Conservation (phyloP, 2,797 vertebrate species). For the Paedocypris micromegethes region DNA sequence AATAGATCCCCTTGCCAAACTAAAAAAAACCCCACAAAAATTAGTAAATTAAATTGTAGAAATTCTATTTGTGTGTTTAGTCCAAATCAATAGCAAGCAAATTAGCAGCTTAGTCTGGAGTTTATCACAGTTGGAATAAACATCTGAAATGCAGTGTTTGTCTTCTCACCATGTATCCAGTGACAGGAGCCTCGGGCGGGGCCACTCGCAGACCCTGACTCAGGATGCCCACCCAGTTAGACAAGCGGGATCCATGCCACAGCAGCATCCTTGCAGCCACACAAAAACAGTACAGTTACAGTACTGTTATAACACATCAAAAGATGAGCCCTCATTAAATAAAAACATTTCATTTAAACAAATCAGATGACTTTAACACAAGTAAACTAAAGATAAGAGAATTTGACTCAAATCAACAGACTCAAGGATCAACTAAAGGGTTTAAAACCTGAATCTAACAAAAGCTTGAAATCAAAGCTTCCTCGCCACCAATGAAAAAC, state of each 20-base stretch:
- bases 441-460: too few relatives aligned
- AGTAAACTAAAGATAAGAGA: too few relatives aligned
- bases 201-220: slow-evolving; percentile 81
- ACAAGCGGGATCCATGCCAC: slow-evolving; percentile 87
- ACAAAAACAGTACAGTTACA: slow-evolving; percentile 18
- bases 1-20: slow-evolving; percentile 93
- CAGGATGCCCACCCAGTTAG: slow-evolving; percentile 88
- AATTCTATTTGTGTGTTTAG: not conserved
- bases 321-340: too few relatives aligned
- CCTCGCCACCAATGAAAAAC: too few relatives aligned
- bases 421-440: too few relatives aligned
- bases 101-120: too few relatives aligned
- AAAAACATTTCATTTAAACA: too few relatives aligned
- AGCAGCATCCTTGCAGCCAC: slow-evolving; percentile 71
- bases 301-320: not conserved
- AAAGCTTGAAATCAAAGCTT: too few relatives aligned
- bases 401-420: too few relatives aligned
- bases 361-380: too few relatives aligned
- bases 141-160: not conserved
- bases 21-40: slow-evolving; percentile 48
- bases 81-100: too few relatives aligned
- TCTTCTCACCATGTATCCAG: slow-evolving; percentile 82
- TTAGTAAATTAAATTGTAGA: not conserved
- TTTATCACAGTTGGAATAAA: not conserved
- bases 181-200: slow-evolving; percentile 82